phyloP scores from a whole-genome alignment of 2,797 vertebrate species.

The Peromyscus nudipes region DNA sequence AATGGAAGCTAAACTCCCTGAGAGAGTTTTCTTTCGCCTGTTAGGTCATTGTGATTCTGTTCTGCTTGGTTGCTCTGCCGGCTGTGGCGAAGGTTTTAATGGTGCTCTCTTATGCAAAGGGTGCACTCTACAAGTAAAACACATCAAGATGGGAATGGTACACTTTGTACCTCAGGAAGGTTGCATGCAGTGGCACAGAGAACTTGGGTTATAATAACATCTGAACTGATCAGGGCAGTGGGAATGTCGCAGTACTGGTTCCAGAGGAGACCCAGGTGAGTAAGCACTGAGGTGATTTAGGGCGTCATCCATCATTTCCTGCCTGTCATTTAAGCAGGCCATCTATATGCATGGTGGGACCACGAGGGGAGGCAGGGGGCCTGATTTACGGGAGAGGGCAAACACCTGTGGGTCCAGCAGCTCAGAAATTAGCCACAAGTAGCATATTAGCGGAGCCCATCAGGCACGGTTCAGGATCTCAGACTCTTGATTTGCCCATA shows the following conservation, averaged over 20 bases:
- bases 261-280: slow-evolving; percentile 89
- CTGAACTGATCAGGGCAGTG: slow-evolving; percentile 90
- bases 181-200: slow-evolving; percentile 82
- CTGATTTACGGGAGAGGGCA: slow-evolving; percentile 95
- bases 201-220: slow-evolving; percentile 93
- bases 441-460: slow-evolving; percentile 99
- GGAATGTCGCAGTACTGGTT: slow-evolving; percentile 86
- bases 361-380: slow-evolving; percentile 87
- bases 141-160: slow-evolving; percentile 89
- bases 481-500: slow-evolving; percentile 97
- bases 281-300: slow-evolving; percentile 91
- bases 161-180: slow-evolving; percentile 87
- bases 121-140: slow-evolving; percentile 86
- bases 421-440: slow-evolving; percentile 99
- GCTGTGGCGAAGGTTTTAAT: slow-evolving; percentile 86
- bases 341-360: slow-evolving; percentile 94
- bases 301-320: slow-evolving; percentile 94
- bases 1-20: slow-evolving; percentile 19
- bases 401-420: slow-evolving; percentile 97
- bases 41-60: slow-evolving; percentile 69
- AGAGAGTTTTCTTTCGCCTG: accelerated
- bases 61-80: slow-evolving; percentile 67
- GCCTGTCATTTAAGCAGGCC: slow-evolving; percentile 94
- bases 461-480: slow-evolving; percentile 96
- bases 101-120: slow-evolving; percentile 85